Base-by-base conservation (phyloP, 2,888 invertebrate genomes). In the Cinara cedri region DNA sequence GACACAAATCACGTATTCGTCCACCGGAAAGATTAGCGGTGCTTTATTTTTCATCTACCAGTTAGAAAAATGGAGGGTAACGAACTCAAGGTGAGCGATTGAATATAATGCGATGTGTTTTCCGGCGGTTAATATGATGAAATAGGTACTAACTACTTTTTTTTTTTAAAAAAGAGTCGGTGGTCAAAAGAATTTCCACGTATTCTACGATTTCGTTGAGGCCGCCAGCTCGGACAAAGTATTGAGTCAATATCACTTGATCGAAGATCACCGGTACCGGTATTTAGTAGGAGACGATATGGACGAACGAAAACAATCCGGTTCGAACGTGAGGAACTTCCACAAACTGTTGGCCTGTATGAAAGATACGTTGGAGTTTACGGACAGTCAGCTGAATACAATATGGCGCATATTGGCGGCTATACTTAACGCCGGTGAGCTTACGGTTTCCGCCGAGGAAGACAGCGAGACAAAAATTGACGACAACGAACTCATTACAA, bases 171-270 rank as follows among this genome's bases (percentile, higher is more conserved):
- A 4, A 34, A 84, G 84, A 55, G 80, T 72, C 11, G 70, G 80
- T 3, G 75, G 82, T 1, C 82, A 96, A 85, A 91, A 94, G 72
- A 97, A 95, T 85, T 97, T 95, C 85, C 92, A 96, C 85, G 90
- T 95, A 26, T 90, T 97, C 82, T 96, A 97, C 87, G 96, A 94
- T 85, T 90, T 96, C 83, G 95, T 95, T 86, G 95, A 96, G 85
- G 93, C 91, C 6, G 89, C 96, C 85, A 90, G 91, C 83, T 88
- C 90, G 14, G 88, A 89, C 21, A 90, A 90, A 76, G 88, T 90
- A 80, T 86, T 92, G 57, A 89, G 90, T 55, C 89, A 91, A 63
- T 92, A 93, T 83, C 87, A 88, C 81, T 86, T 97, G 62, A 90
- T 92, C 72, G 85, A 89, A 0, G 90, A 91, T 49, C 89, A 91